Conservation (phyloP, 1,140 invertebrate genomes). For the Apocrypta bakeri region DNA sequence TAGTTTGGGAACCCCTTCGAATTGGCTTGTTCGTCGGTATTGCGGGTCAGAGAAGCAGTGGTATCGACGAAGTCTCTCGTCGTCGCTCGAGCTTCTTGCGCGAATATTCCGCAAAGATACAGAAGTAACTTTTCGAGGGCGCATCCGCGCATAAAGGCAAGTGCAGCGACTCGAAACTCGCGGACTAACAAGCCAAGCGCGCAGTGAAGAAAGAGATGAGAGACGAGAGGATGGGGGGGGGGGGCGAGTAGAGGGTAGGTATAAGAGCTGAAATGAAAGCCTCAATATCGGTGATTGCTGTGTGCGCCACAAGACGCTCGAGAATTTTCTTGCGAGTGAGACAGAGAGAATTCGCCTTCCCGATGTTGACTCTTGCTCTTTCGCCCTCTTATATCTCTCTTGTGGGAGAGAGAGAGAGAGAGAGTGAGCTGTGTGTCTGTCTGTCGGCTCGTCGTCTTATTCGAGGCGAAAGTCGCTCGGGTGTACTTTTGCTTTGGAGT, state of each 20-base stretch:
- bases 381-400: background rate
- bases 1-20: no score
- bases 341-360: slow-evolving; percentile 58
- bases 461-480: background rate
- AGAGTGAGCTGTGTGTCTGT: background rate
- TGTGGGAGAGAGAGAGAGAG: background rate
- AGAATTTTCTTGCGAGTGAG: slow-evolving; percentile 55
- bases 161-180: background rate
- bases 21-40: background rate
- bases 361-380: slow-evolving; percentile 71
- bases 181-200: background rate
- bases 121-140: background rate
- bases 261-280: slow-evolving; percentile 73
- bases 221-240: background rate
- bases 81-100: background rate
- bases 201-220: background rate
- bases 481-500: background rate
- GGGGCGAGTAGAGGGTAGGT: background rate
- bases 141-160: background rate
- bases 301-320: slow-evolving; percentile 67
- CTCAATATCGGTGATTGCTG: slow-evolving; percentile 75
- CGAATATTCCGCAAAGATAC: slow-evolving; percentile 7
- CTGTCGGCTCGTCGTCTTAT: slow-evolving; percentile 23
- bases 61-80: background rate
- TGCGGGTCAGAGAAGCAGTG: background rate